Base-by-base conservation (phyloP, 2,888 invertebrate genomes). In the Lepidocyrtinus sp. region DNA sequence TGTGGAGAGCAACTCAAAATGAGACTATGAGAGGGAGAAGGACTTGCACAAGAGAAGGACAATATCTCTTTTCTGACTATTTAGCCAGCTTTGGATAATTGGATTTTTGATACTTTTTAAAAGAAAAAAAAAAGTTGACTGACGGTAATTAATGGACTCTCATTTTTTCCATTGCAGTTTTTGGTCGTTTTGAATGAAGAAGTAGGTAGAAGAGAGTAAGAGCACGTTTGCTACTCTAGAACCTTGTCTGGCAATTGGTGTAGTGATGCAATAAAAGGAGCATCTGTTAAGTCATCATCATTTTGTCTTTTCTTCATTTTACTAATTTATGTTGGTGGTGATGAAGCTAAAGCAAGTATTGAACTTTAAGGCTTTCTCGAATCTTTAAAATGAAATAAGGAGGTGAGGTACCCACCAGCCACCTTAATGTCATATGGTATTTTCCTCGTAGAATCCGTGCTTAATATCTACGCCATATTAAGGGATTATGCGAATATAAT, bases 121-220 rank as follows among this genome's bases (percentile, higher is more conserved):
- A 17, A 61, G 75, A 25, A 25, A 74, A 75, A 80, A 63, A 69
- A 63, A 73, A 69, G 69, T 69, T 79, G 79, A 80, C 71, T 75
- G 80, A 71, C 71, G 75, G 75, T 80, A 80, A 80, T 80, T 80
- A 80, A 80, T 80, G 80, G 61, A 80, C 50, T 74, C 71, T 80
- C 73, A 75, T 80, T 64, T 70, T 45, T 63, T 65, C 65, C 25
- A 15, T 65, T 26, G 9, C 63, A 63, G 1, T 9, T 26, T 63
- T 55, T 63, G 19, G n/a, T 26, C 26, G n/a, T 25, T 26, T 55
- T 63, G n/a, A 3, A 17, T 55, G n/a, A n/a, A n/a, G n/a, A n/a
- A n/a, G n/a, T n/a, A n/a, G n/a, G n/a, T n/a, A n/a, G n/a, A n/a
- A n/a, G n/a, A n/a, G n/a, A n/a, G n/a, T n/a, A n/a, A n/a, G n/a